Percentiles rank a stretch among this genome's conserved stretches.
phyloP scores from a whole-genome alignment of 1,140 invertebrate species.

The Lordiphosa clarofinis region DNA sequence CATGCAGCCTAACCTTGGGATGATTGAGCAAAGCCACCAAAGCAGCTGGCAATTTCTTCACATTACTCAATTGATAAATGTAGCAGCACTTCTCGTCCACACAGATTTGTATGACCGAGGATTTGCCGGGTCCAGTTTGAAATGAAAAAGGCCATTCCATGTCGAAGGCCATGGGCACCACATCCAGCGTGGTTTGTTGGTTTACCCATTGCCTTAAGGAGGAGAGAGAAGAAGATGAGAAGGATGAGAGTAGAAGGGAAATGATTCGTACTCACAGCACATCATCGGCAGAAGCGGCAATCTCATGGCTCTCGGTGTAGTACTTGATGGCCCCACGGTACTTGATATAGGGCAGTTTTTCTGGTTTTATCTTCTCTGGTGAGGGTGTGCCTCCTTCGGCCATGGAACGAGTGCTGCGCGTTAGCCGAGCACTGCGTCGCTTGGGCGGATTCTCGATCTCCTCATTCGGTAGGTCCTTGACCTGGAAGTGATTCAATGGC shows the following conservation, averaged over 20 bases:
- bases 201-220: constrained; percentile 80
- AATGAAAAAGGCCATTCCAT: constrained; percentile 85
- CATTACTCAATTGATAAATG: constrained; percentile 82
- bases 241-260: neutral
- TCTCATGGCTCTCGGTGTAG: constrained; percentile 80
- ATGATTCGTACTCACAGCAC: constrained; percentile 80
- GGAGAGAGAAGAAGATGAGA: too few species aligned
- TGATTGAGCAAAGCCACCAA: constrained; percentile 82
- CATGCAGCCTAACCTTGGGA: constrained; percentile 82
- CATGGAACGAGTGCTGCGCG: constrained; percentile 66
- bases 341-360: constrained; percentile 77
- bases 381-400: constrained; percentile 49
- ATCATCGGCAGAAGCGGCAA: constrained; percentile 81
- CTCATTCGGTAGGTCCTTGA: constrained; percentile 22
- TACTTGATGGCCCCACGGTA: constrained; percentile 81
- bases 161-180: constrained; percentile 83
- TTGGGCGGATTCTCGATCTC: constrained; percentile 68
- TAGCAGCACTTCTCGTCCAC: constrained; percentile 81
- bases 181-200: constrained; percentile 53
- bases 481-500: constrained; percentile 9
- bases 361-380: constrained; percentile 42
- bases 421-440: constrained; percentile 56
- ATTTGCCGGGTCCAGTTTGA: constrained; percentile 83
- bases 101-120: constrained; percentile 83
- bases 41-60: constrained; percentile 82